These are phyloP conservation scores for Zaprionus kolodkinae DNA, from an alignment of 1,140 invertebrate species.

Conservation along the genomic window DNA sequence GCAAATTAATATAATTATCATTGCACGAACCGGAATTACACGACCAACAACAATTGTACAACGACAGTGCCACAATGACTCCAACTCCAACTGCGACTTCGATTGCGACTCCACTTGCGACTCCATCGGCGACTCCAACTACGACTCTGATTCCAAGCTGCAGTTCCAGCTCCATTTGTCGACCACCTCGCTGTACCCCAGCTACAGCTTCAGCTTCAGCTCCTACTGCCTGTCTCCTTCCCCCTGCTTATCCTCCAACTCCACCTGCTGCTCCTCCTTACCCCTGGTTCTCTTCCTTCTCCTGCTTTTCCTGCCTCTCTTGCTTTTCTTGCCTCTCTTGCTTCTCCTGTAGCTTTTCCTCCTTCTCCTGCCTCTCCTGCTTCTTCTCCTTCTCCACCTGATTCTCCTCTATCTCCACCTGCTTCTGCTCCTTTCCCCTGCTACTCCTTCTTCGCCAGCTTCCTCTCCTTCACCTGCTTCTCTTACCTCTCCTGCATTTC, in stretches of 20 bases:
- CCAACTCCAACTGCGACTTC: slow-evolving; percentile 1
- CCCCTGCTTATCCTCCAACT: too few relatives aligned
- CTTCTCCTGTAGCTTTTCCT: background rate
- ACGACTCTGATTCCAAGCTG: background rate
- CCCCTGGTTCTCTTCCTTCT: too few relatives aligned
- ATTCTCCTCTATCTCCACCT: too few relatives aligned
- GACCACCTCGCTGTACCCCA: background rate
- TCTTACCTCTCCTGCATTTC: background rate
- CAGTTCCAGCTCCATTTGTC: background rate
- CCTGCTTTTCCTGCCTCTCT: too few relatives aligned
- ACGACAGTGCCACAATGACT: slow-evolving; percentile 11
- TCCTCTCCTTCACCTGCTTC: background rate
- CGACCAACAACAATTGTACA: slow-evolving; percentile 66
- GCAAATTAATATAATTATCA: slow-evolving; percentile 83
- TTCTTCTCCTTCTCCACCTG: too few relatives aligned
- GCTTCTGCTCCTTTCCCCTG: too few relatives aligned
- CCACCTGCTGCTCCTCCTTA: too few relatives aligned
- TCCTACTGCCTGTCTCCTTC: too few relatives aligned
- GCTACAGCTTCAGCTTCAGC: too few relatives aligned
- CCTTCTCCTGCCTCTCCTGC: too few relatives aligned
- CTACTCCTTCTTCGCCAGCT: background rate
- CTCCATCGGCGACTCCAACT: background rate
- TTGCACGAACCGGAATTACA: slow-evolving; percentile 80
- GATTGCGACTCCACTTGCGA: background rate
- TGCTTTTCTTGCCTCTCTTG: background rate